Evolutionary conservation across 1,140 invertebrate species (phyloP), one percentile per base, ranked within the genome.

Genomic region (Papilio dardanus): DNA sequence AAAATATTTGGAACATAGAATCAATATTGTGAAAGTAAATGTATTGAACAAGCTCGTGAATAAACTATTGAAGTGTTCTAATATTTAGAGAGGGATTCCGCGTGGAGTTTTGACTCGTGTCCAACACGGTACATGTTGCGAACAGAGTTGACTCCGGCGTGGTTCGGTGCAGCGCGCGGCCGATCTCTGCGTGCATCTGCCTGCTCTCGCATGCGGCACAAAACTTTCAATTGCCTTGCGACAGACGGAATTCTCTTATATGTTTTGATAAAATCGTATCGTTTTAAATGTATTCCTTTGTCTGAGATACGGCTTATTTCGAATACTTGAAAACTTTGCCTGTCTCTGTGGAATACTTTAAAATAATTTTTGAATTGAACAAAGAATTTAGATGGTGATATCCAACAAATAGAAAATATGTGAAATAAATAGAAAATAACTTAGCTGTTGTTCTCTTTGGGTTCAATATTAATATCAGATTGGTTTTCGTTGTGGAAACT

Each of bases 201-300:
- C 12, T 62, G 8, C 24, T 0, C 54, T 24, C 21, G 14, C 6
- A 54, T 42, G 3, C n/a, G n/a, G 2, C 7, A 54, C 21, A 24
- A 54, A 54, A 54, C 19, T 54, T 62, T 28, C 54, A 62, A 62
- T 28, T 62, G 54, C 54, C 3, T 28, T 14, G 54, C 54, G 24
- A 62, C 54, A 62, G 21, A 62, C 16, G 42, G 54, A 62, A 62
- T 28, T 62, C 24, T 62, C 54, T 62, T 28, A 28, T 12, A 62
- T 62, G 54, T 62, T 62, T 62, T 62, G 54, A 62, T 62, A 62
- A 62, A 62, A 62, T 62, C 24, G 0, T 62, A 62, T 28, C 24
- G 24, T 62, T 62, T 62, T 62, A 62, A 62, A 62, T 62, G 24
- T 62, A 62, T 62, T 62, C 54, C 54, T 62, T 62, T 62, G 54